Percentiles rank a stretch among this genome's conserved stretches.
phyloP scores from a whole-genome alignment of 1,140 invertebrate species.

The Lepidurus packardi region DNA sequence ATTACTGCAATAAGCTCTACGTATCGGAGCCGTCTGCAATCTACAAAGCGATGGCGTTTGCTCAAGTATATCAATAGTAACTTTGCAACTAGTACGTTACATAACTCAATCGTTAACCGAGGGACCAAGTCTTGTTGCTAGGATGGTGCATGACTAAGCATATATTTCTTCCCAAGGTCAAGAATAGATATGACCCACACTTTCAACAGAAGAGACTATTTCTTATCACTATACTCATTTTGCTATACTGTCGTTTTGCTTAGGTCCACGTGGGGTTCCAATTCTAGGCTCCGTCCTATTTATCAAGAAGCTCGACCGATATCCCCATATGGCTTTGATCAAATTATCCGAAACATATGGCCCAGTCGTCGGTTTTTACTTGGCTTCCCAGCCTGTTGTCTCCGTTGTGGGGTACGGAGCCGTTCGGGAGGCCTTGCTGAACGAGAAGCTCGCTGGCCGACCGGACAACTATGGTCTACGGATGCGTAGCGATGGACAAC shows the following conservation, averaged over 20 bases:
- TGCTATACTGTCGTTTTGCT: constrained; percentile 20
- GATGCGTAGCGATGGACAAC: constrained; percentile 4
- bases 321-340: constrained; percentile 30
- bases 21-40: too few species aligned
- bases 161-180: not conserved
- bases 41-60: not conserved
- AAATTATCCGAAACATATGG: constrained; percentile 35
- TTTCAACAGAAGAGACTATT: not conserved
- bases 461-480: constrained; percentile 52
- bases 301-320: constrained; percentile 23
- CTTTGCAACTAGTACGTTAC: too few species aligned
- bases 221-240: constrained; percentile 20
- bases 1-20: too few species aligned
- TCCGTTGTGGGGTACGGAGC: constrained; percentile 52
- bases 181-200: not conserved
- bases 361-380: constrained; percentile 57
- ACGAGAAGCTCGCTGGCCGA: constrained; percentile 62
- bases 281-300: constrained; percentile 32
- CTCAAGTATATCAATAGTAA: not conserved
- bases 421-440: constrained; percentile 55
- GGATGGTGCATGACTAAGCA: not conserved
- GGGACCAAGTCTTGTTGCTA: not conserved
- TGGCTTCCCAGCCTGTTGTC: constrained; percentile 57
- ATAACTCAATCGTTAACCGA: too few species aligned
- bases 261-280: constrained; percentile 36